Base-by-base conservation (phyloP, 2,888 invertebrate species). In the Brachyptera putata region DNA sequence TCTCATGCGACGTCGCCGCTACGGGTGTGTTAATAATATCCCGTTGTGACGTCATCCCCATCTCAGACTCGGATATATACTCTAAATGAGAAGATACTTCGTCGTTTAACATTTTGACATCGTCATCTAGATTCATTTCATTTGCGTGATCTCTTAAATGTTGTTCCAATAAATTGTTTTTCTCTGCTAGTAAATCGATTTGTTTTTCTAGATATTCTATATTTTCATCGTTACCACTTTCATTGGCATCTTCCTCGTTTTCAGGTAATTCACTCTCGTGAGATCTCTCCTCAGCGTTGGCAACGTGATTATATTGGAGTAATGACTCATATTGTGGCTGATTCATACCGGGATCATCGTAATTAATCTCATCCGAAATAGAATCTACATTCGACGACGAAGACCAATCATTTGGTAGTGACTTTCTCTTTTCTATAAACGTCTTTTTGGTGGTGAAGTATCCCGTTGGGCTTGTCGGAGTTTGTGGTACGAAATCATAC, bases 41-140 rank as follows among this genome's bases (percentile, higher is more conserved):
- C n/a, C n/a, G n/a, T n/a, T n/a, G n/a, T 30, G 49, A 50, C 49
- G 49, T 50, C 49, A 50, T 24, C 13, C 5, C 16, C n/a, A 5
- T n/a, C n/a, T 16, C 25, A 41, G 41, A 41, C 30, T 26, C 30
- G 30, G 25, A 16, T 3, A 25, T n/a, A 30, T 25, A n/a, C 49
- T 50, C 5, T 30, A 16, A 5, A n/a, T n/a, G n/a, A n/a, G n/a
- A n/a, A n/a, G n/a, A n/a, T n/a, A n/a, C n/a, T n/a, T n/a, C n/a
- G n/a, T n/a, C n/a, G n/a, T n/a, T n/a, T n/a, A n/a, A n/a, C n/a
- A n/a, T n/a, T n/a, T n/a, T n/a, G n/a, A n/a, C n/a, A n/a, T n/a
- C n/a, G n/a, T n/a, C n/a, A n/a, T n/a, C n/a, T n/a, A n/a, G n/a
- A 25, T 26, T 50, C 14, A 26, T 30, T 14, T 26, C 49, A 41